phyloP scores from a whole-genome alignment of 2,888 invertebrate species.

The Netelia fuscicornis region DNA sequence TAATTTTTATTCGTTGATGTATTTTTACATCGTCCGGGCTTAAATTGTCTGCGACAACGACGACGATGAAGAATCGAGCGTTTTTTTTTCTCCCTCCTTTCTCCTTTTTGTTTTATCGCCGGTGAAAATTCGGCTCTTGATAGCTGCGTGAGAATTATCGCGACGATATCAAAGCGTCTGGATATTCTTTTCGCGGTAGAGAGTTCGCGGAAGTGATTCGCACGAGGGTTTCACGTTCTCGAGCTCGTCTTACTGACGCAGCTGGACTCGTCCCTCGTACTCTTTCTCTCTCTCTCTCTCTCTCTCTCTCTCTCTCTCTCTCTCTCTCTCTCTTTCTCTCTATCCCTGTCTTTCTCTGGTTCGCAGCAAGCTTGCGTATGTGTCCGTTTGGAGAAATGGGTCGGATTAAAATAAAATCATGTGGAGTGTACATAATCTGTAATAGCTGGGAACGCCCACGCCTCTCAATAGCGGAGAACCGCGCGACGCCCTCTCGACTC shows the following conservation, averaged over 20 bases:
- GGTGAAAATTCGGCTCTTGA: neutral
- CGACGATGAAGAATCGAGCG: constrained; percentile 1
- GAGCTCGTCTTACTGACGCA: neutral
- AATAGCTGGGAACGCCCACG: constrained; percentile 73
- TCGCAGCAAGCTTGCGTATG: neutral
- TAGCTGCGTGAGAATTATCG: neutral
- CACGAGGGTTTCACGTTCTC: constrained; percentile 53
- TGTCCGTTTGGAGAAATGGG: constrained; percentile 72
- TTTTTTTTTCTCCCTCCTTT: neutral
- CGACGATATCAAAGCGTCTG: no score
- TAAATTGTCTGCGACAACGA: neutral
- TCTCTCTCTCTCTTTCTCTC: neutral
- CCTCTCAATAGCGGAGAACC: constrained; percentile 22
- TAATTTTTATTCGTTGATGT: constrained; percentile 31
- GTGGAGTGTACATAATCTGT: constrained; percentile 70
- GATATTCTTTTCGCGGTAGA: constrained; percentile 44
- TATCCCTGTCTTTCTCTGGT: neutral
- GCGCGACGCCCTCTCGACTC: constrained; percentile 10
- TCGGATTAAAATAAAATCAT: constrained; percentile 78
- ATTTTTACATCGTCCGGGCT: constrained; percentile 16
- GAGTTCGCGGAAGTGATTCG: constrained; percentile 70
- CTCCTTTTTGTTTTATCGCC: constrained; percentile 3
- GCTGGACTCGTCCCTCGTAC: no score
- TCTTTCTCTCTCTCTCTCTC: constrained; percentile 5
- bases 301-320: neutral